A percentile compares a stretch with the other conserved stretches of the same genome.
These are phyloP conservation scores for Apamea crenata DNA, from an alignment of 2,888 invertebrate species.

Conservation along the genomic window DNA sequence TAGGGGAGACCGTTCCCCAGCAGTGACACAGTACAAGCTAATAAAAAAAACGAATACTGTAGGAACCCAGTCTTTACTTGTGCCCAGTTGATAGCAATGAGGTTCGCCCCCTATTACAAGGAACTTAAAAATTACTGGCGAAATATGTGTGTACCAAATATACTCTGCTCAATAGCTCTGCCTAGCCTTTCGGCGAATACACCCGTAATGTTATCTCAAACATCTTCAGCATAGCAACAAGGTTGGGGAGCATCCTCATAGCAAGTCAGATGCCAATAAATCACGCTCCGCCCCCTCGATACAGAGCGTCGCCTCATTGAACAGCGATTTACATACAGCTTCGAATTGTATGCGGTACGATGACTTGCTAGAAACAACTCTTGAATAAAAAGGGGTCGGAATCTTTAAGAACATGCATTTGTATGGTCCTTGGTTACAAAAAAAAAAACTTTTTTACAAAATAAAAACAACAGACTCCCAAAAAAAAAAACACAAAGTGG, in stretches of 20 bases:
- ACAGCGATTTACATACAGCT: slow-evolving; percentile 53
- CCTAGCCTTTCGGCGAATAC: not conserved
- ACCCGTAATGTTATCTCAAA: not conserved
- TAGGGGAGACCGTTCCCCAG: too few relatives aligned
- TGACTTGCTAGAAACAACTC: slow-evolving; percentile 13
- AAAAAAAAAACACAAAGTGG: too few relatives aligned
- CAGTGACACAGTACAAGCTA: too few relatives aligned
- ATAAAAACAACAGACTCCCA: too few relatives aligned
- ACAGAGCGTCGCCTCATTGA: slow-evolving; percentile 56
- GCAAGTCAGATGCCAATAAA: slow-evolving; percentile 39
- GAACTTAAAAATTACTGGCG: not conserved
- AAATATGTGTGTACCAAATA: not conserved
- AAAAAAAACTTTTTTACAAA: too few relatives aligned
- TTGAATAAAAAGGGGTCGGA: slow-evolving; percentile 12
- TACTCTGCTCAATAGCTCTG: not conserved
- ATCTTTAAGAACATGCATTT: not conserved
- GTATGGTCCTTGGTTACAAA: not conserved
- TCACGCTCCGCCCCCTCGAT: slow-evolving; percentile 55
- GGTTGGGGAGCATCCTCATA: not conserved
- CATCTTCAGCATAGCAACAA: slow-evolving; percentile 16
- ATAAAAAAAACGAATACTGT: too few relatives aligned
- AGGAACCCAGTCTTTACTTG: too few relatives aligned
- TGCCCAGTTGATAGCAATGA: too few relatives aligned
- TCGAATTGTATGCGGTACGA: not conserved
- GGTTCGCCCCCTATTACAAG: too few relatives aligned